phyloP scores from a whole-genome alignment of 2,797 vertebrate genomes.

The Ficedula albicollis region DNA sequence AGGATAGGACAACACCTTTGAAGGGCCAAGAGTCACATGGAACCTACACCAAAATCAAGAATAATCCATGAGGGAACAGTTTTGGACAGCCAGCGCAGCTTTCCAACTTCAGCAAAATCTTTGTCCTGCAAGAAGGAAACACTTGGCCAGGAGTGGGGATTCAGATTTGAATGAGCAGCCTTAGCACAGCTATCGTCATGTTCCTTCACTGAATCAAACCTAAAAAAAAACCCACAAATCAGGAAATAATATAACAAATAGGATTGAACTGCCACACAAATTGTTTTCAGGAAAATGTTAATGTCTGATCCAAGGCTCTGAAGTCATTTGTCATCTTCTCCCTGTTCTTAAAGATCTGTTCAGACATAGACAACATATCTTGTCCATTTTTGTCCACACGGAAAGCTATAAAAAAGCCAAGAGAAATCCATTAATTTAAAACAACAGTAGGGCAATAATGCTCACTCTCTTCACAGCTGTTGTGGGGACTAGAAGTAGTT shows the following conservation, averaged over 20 bases:
- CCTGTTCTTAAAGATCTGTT: neutral
- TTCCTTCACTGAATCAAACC: neutral
- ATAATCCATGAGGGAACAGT: neutral
- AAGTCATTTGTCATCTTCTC: neutral
- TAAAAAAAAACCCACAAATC: neutral
- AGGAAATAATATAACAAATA: neutral
- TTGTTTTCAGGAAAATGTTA: neutral
- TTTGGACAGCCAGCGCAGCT: neutral
- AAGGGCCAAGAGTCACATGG: neutral
- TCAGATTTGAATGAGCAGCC: neutral
- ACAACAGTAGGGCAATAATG: neutral
- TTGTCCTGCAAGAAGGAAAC: neutral
- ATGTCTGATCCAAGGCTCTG: neutral
- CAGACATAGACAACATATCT: neutral
- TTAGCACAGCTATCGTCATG: neutral
- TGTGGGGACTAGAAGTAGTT: neutral
- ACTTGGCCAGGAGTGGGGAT: neutral
- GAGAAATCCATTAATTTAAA: neutral
- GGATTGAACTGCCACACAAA: neutral
- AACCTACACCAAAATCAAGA: rapidly evolving
- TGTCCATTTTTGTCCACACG: neutral
- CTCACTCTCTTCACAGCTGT: neutral
- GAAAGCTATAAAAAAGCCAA: neutral
- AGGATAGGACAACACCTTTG: too few relatives aligned
- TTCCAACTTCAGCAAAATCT: neutral